Evolutionary conservation across 2,888 invertebrate genomes (phyloP), one percentile per base, ranked within the genome.

Genomic region (Philonicus albiceps): DNA sequence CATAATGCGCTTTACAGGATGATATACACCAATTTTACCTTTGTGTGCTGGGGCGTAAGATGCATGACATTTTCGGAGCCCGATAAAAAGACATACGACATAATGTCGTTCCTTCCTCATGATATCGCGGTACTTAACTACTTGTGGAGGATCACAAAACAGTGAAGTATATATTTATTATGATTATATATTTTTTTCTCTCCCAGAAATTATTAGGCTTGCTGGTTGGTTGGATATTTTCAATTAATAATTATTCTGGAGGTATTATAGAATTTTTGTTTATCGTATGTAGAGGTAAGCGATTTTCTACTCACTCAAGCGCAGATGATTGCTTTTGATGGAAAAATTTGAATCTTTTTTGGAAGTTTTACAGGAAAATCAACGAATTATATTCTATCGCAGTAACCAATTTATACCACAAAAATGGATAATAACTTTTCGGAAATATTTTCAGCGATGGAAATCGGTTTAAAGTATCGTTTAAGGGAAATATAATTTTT

Each of bases 1-100:
- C 74, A 74, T 74, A 74, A 74, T 74, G 74, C 74, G 74, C 74
- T 74, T 74, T 74, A 34, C n/a, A 74, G 31, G 37, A 74, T 74
- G 74, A 74, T 74, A 74, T 74, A 34, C 74, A 74, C 34, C 34
- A 34, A 74, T 37, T 74, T 37, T 74, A 37, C 74, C 34, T 74
- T 74, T 74, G 74, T 37, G 74, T 31, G 74, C 74, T 34, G 13
- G 19, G 34, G 74, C 74, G 74, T 74, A 74, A 74, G 74, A 74
- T 74, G 74, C 74, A 74, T 64, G 64, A 19, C 64, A 64, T 64
- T 64, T 49, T 43, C 22, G 64, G 64, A 64, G 64, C 64, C 27
- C 64, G 64, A 64, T 64, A 64, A 64, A 64, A 64, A 64, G 64
- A 64, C 22, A 22, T 64, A 64, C 64, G 64, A 64, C 22, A 27